Conservation (phyloP, 2,888 invertebrate genomes). For the Ectobius pallidus region DNA sequence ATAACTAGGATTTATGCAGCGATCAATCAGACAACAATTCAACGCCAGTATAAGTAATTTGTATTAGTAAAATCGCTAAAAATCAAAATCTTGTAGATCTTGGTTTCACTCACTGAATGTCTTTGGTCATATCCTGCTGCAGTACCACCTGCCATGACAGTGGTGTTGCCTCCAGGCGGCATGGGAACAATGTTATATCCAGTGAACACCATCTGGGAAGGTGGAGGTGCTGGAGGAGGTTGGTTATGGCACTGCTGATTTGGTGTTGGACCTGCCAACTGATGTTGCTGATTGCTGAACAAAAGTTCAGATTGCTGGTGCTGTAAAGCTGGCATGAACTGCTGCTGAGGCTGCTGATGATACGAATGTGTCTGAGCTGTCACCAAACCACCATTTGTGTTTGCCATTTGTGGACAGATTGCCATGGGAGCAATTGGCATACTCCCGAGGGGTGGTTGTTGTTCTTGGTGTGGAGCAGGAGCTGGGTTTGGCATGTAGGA, state of each 20-base stretch:
- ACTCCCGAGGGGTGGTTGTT: background rate
- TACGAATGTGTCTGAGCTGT: conserved; percentile 6
- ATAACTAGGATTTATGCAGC: no score
- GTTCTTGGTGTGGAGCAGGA: background rate
- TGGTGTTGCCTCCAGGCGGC: background rate
- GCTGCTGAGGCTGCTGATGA: background rate
- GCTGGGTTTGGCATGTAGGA: conserved; percentile 15
- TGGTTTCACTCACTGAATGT: conserved; percentile 21
- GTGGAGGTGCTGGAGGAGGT: conserved; percentile 5
- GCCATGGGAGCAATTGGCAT: conserved; percentile 6
- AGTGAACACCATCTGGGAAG: conserved; percentile 21
- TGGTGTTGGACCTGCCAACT: background rate
- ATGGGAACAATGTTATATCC: conserved; percentile 21
- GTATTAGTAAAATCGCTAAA: no score
- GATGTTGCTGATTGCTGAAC: conserved; percentile 9
- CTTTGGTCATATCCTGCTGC: conserved; percentile 31
- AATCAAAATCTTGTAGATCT: no score
- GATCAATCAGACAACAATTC: no score
- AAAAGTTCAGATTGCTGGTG: conserved; percentile 18
- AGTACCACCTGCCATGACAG: conserved; percentile 6
- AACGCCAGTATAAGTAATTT: no score
- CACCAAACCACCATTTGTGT: background rate
- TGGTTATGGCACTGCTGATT: conserved; percentile 12
- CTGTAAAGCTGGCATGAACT: conserved; percentile 16
- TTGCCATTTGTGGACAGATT: conserved; percentile 7